Evolutionary conservation across 2,888 invertebrate species (phyloP), one percentile per base, ranked within the genome.

Genomic region (Furcula furcula): DNA sequence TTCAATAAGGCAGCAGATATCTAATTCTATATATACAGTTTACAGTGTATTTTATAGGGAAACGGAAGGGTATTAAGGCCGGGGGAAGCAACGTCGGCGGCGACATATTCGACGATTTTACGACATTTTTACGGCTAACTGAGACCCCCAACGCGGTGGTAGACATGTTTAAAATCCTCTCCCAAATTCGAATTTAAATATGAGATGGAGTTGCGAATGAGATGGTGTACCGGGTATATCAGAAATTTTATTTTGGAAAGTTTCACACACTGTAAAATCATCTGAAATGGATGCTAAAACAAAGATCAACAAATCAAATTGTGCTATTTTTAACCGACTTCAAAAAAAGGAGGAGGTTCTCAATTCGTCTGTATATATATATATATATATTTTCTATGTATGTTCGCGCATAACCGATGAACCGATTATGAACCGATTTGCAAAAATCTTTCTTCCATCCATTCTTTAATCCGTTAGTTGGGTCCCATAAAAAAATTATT

Each of bases 61-160:
- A 36, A 29, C 12, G 10, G 12, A 16, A 37, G 21, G 31, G 18
- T 19, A 28, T 31, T 23, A 21, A 26, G 9, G 25, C 34, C 21
- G 31, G 14, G 36, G 25, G 31, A 21, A 14, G 29, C 14, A 34
- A 20, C 23, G 33, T 15, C 33, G 37, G 27, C 31, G 44, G 36
- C 46, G 37, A 53, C 58, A 58, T 60, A 63, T 67, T 57, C 44
- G 49, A 45, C 52, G 40, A 58, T 58, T 72, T 75, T 75, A 75
- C 62, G 63, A 40, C 48, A 48, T 26, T 73, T 75, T 75, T 75
- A 75, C 73, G 69, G 59, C 74, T 60, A 73, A 72, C 65, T 53
- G 59, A 60, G 63, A 50, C 36, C 36, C 25, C 25, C 25, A 31
- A 27, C 34, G 36, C 12, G 22, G 6, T 7, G 25, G 21, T 27